These are phyloP conservation scores for Eristalis arbustorum DNA, from an alignment of 2,888 invertebrate species.

Conservation along the genomic window DNA sequence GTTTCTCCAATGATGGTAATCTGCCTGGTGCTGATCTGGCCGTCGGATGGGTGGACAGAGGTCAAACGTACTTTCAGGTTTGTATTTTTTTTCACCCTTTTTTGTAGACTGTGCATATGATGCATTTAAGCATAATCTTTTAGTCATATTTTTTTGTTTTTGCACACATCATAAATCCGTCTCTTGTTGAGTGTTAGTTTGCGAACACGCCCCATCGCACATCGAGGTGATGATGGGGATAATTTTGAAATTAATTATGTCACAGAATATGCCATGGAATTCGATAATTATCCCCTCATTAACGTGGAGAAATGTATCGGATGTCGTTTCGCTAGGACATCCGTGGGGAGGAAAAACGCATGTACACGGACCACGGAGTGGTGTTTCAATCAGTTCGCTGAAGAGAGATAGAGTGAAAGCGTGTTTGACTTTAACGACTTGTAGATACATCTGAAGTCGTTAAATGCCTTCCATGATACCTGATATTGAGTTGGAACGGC, in stretches of 20 bases:
- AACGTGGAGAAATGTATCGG: neutral
- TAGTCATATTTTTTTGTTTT: neutral
- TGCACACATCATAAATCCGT: neutral
- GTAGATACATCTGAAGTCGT: neutral
- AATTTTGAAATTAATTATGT: neutral
- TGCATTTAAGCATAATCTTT: neutral
- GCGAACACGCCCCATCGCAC: neutral
- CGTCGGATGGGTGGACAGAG: slow-evolving; percentile 93
- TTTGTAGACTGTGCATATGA: neutral
- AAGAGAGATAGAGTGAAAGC: neutral
- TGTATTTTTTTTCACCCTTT: slow-evolving; percentile 77
- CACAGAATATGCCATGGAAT: neutral
- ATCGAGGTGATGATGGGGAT: neutral
- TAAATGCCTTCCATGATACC: neutral
- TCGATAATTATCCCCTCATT: neutral
- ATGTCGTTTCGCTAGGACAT: neutral
- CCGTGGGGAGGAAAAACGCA: neutral
- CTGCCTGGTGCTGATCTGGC: slow-evolving; percentile 93
- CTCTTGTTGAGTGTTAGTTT: neutral
- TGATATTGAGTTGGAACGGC: neutral
- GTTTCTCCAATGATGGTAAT: slow-evolving; percentile 90
- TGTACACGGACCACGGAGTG: too few species aligned
- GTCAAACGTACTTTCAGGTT: slow-evolving; percentile 90
- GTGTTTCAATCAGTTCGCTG: neutral
- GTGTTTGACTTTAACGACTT: neutral